These are phyloP conservation scores for Ypsolopha sequella DNA, from an alignment of 2,888 invertebrate species.

Conservation along the genomic window DNA sequence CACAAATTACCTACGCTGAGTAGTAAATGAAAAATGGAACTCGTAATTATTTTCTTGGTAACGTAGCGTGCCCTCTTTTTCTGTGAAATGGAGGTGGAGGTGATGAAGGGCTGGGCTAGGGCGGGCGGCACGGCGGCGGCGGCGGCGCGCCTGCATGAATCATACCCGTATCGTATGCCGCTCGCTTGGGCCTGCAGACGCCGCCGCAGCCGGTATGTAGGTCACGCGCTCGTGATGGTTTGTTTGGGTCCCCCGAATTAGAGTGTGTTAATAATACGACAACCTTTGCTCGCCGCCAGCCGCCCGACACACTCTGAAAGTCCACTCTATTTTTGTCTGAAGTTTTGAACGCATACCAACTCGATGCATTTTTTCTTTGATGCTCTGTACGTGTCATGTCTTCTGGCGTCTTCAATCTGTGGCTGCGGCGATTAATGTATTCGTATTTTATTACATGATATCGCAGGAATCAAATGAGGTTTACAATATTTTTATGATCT, in stretches of 20 bases:
- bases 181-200: slow-evolving; percentile 27
- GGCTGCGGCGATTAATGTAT: too few relatives aligned
- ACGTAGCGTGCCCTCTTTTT: not conserved
- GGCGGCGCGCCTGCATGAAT: slow-evolving; percentile 37
- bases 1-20: too few relatives aligned
- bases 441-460: too few relatives aligned
- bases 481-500: too few relatives aligned
- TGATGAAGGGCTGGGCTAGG: slow-evolving; percentile 8
- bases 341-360: slow-evolving; percentile 29
- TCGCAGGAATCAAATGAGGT: too few relatives aligned
- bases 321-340: slow-evolving; percentile 36
- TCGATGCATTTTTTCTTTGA: slow-evolving; percentile 20
- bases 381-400: not conserved
- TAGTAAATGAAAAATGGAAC: not conserved
- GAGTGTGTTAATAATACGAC: slow-evolving; percentile 60
- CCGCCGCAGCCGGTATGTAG: slow-evolving; percentile 46
- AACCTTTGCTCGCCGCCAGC: slow-evolving; percentile 47
- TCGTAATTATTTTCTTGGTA: not conserved
- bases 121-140: slow-evolving; percentile 13
- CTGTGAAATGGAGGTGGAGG: slow-evolving; percentile 1
- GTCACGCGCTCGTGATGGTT: slow-evolving; percentile 63
- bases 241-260: slow-evolving; percentile 67
- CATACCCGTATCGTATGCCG: slow-evolving; percentile 39
- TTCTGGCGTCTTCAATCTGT: slow-evolving; percentile 7
- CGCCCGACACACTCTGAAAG: slow-evolving; percentile 16